Percentiles rank a stretch among this genome's conserved stretches.
Evolutionary conservation across 1,140 invertebrate genomes (phyloP).

Genomic region (Philopotamus ludificatus): DNA sequence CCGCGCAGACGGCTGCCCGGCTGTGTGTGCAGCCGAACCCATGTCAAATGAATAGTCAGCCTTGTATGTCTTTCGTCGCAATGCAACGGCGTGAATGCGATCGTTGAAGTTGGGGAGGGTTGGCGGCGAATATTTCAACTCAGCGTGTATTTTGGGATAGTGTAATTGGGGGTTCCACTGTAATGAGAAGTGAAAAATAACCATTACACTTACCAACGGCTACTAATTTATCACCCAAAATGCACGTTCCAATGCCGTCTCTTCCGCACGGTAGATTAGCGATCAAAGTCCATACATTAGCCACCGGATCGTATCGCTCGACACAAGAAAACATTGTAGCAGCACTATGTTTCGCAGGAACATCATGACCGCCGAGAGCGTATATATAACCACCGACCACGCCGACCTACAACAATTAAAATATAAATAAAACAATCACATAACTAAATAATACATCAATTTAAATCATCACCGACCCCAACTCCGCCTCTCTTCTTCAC

Average conservation of each 20-base stretch:
- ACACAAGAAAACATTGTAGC: conserved; percentile 85
- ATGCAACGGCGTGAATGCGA: too few species aligned
- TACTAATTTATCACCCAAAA: conserved; percentile 84
- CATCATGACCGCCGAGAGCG: conserved; percentile 87
- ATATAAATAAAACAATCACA: conserved; percentile 4
- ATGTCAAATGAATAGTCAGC: too few species aligned
- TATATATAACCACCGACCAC: conserved; percentile 81
- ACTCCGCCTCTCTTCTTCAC: conserved; percentile 85
- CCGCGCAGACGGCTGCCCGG: too few species aligned
- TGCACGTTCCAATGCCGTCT: conserved; percentile 89
- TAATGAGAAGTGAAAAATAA: not conserved
- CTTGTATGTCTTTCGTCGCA: too few species aligned
- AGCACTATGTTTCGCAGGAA: conserved; percentile 78
- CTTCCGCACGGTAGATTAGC: conserved; percentile 81
- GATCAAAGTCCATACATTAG: conserved; percentile 87
- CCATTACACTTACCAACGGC: conserved; percentile 68
- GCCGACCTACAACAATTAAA: conserved; percentile 58
- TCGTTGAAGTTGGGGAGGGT: too few species aligned
- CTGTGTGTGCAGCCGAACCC: too few species aligned
- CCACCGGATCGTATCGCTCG: conserved; percentile 79
- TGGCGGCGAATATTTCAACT: too few species aligned
- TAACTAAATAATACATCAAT: not conserved
- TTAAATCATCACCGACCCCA: conserved; percentile 53
- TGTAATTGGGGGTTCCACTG: too few species aligned
- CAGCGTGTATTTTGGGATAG: too few species aligned